Evolutionary conservation across 2,797 vertebrate species (phyloP).

Genomic region (Huso huso): DNA sequence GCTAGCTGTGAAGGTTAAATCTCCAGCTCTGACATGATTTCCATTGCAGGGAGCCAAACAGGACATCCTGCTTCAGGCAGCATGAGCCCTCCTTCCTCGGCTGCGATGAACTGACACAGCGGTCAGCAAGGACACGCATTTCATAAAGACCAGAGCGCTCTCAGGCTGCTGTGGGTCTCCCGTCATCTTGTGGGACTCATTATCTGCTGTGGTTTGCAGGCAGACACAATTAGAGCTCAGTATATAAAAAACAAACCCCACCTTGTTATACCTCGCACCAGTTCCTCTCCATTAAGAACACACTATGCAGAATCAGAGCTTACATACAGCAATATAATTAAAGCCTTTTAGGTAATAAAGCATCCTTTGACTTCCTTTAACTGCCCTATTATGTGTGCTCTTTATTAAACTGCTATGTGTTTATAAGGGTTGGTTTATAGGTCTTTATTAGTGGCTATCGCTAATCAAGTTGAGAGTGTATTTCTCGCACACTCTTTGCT

Average conservation of each 20-base stretch:
- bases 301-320: too few species aligned
- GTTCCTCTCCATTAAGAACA: too few species aligned
- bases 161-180: not conserved
- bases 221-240: constrained; percentile 2
- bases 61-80: constrained; percentile 60
- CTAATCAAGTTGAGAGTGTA: too few species aligned
- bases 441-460: too few species aligned
- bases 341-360: too few species aligned
- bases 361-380: too few species aligned
- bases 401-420: too few species aligned
- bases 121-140: not conserved
- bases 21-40: constrained; percentile 51
- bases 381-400: too few species aligned
- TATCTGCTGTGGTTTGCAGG: not conserved
- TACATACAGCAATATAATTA: too few species aligned
- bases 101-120: constrained; percentile 17
- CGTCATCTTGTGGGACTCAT: not conserved
- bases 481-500: too few species aligned
- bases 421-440: too few species aligned
- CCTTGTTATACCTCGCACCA: too few species aligned
- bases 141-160: not conserved
- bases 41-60: constrained; percentile 58
- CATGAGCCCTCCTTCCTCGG: constrained; percentile 47
- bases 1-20: constrained; percentile 3
- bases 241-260: not conserved